Conservation (phyloP, 2,797 vertebrate species). For the Distichodus sexfasciatus region DNA sequence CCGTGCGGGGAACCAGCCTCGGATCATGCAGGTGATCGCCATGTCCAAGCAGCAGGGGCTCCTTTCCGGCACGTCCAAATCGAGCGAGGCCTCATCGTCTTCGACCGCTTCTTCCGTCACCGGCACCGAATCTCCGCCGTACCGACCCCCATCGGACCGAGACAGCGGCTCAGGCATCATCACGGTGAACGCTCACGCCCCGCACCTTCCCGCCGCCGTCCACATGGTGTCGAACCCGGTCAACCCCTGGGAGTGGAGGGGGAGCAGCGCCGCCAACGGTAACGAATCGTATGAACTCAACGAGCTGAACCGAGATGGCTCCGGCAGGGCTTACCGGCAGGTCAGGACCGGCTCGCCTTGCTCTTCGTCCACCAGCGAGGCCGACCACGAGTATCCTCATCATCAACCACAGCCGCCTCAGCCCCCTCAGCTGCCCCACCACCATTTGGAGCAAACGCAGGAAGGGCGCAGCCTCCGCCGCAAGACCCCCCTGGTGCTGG, state of each 20-base stretch:
- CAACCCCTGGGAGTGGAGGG: conserved; percentile 75
- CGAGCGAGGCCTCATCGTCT: conserved; percentile 80
- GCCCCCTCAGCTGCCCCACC: conserved; percentile 35
- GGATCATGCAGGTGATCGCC: conserved; percentile 91
- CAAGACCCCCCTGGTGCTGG: conserved; percentile 70
- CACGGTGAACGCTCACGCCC: conserved; percentile 86
- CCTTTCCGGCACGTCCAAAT: conserved; percentile 72
- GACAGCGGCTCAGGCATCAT: conserved; percentile 81
- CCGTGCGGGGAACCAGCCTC: conserved; percentile 76
- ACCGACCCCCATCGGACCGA: conserved; percentile 76
- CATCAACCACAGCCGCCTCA: conserved; percentile 31
- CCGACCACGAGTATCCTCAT: conserved; percentile 62
- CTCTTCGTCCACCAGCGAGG: conserved; percentile 69
- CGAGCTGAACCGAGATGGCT: conserved; percentile 72
- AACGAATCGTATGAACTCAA: conserved; percentile 77
- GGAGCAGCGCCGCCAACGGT: conserved; percentile 62
- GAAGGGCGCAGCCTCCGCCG: conserved; percentile 77
- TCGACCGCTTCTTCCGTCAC: conserved; percentile 78
- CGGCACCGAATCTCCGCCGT: conserved; percentile 82
- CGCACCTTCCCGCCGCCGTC: conserved; percentile 84
- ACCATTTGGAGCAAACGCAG: conserved; percentile 61
- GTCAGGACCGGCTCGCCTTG: conserved; percentile 74
- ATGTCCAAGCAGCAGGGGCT: conserved; percentile 89
- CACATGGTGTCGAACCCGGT: conserved; percentile 72
- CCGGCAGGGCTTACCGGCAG: conserved; percentile 72